phyloP scores from a whole-genome alignment of 2,888 invertebrate species.

The Drosophila borborema region DNA sequence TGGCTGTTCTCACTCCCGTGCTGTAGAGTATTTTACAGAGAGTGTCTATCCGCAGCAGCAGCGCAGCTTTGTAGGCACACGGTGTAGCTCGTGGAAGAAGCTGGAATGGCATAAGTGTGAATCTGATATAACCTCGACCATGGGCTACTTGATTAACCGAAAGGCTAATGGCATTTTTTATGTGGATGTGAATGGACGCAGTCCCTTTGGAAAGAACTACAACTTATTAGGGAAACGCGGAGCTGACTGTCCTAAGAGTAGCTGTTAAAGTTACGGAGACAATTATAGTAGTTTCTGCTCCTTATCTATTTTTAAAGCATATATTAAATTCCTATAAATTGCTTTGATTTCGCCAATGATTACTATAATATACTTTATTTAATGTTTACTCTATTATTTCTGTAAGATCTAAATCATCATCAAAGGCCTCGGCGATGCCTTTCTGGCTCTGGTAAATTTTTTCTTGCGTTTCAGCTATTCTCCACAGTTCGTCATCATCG shows the following conservation, averaged over 20 bases:
- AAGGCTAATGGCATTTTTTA: slow-evolving; percentile 78
- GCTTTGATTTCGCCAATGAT: no score
- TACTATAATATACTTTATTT: slow-evolving; percentile 4
- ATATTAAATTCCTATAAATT: not conserved
- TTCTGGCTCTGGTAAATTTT: slow-evolving; percentile 73
- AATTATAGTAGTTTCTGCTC: not conserved
- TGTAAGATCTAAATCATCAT: slow-evolving; percentile 83
- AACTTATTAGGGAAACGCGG: not conserved
- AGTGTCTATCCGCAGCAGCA: slow-evolving; percentile 79
- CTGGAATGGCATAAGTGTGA: slow-evolving; percentile 66
- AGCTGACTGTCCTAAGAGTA: slow-evolving; percentile 18
- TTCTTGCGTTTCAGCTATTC: slow-evolving; percentile 82
- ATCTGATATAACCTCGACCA: slow-evolving; percentile 46
- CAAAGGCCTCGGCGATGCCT: slow-evolving; percentile 77
- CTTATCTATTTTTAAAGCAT: not conserved
- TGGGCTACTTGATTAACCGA: slow-evolving; percentile 76
- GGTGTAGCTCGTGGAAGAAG: slow-evolving; percentile 72
- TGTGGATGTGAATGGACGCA: slow-evolving; percentile 71
- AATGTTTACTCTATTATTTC: slow-evolving; percentile 63
- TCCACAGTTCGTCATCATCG: slow-evolving; percentile 85
- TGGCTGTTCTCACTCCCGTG: slow-evolving; percentile 79
- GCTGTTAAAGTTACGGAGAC: not conserved
- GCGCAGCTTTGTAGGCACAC: slow-evolving; percentile 69
- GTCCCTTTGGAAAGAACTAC: slow-evolving; percentile 73
- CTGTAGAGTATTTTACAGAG: slow-evolving; percentile 81